These are phyloP conservation scores for Kryptolebias marmoratus DNA, from an alignment of 2,113 vertebrate species.

Conservation along the genomic window DNA sequence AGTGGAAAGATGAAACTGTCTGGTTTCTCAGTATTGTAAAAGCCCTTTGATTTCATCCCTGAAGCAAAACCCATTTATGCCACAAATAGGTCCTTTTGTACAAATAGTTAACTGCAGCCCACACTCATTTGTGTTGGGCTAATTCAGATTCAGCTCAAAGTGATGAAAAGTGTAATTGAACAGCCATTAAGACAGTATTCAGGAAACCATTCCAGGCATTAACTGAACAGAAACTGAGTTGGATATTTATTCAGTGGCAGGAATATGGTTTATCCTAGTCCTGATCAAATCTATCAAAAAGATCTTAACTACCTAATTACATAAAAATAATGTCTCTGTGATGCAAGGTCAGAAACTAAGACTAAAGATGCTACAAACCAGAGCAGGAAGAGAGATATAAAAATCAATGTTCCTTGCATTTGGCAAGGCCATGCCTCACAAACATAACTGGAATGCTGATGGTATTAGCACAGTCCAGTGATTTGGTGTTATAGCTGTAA, in stretches of 20 bases:
- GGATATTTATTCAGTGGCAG: conserved; percentile 22
- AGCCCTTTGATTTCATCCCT: conserved; percentile 35
- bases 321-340: conserved; percentile 17
- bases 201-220: conserved; percentile 34
- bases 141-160: conserved; percentile 51
- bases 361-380: conserved; percentile 36
- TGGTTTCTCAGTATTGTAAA: conserved; percentile 33
- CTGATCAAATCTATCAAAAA: conserved; percentile 41
- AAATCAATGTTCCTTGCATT: conserved; percentile 64
- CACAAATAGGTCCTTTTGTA: conserved; percentile 40
- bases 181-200: conserved; percentile 48
- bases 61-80: conserved; percentile 52
- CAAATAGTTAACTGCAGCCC: conserved; percentile 50
- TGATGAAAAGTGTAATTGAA: conserved; percentile 54
- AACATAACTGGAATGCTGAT: conserved; percentile 67
- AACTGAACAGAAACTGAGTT: conserved; percentile 38
- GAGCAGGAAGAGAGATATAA: conserved; percentile 47
- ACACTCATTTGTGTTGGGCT: conserved; percentile 25
- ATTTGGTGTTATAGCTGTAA: conserved; percentile 49
- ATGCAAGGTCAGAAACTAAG: conserved; percentile 5
- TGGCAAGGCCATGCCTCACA: conserved; percentile 60
- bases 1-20: conserved; percentile 25
- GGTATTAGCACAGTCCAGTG: conserved; percentile 44
- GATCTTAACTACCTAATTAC: conserved; percentile 23
- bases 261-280: conserved; percentile 19